Percentiles rank a stretch among this genome's conserved stretches.
These are phyloP conservation scores for Digitonthophagus gazella DNA, from an alignment of 2,888 invertebrate species.

Conservation along the genomic window DNA sequence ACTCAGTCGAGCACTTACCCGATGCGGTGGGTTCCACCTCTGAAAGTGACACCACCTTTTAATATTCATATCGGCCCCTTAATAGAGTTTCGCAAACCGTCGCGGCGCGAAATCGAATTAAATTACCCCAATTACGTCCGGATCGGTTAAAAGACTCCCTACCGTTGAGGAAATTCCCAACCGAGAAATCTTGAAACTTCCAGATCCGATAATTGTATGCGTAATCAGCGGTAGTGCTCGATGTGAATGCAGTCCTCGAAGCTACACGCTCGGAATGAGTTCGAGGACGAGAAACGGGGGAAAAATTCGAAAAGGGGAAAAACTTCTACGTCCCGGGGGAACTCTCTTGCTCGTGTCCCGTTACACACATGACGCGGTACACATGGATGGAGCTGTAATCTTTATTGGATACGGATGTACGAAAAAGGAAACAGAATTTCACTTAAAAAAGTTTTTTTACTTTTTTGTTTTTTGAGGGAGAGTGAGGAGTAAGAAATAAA, in stretches of 20 bases:
- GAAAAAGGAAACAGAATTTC: slow-evolving; percentile 25
- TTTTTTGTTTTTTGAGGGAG: not conserved
- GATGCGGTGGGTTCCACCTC: slow-evolving; percentile 16
- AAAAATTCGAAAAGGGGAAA: not conserved
- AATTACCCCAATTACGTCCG: slow-evolving; percentile 47
- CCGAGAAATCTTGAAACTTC: not conserved
- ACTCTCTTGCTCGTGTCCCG: not conserved
- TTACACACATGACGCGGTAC: slow-evolving; percentile 32
- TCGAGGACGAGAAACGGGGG: slow-evolving; percentile 18
- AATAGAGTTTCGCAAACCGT: slow-evolving; percentile 43
- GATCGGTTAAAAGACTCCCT: slow-evolving; percentile 2
- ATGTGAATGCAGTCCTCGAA: slow-evolving; percentile 39
- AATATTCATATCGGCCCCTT: slow-evolving; percentile 49
- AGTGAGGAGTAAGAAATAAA: too few relatives aligned
- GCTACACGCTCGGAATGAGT: slow-evolving; percentile 14
- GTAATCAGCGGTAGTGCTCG: slow-evolving; percentile 41
- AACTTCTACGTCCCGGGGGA: slow-evolving; percentile 5
- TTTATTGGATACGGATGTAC: slow-evolving; percentile 36
- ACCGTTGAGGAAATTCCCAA: not conserved
- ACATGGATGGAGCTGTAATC: slow-evolving; percentile 34
- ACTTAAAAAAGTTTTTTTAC: slow-evolving; percentile 20
- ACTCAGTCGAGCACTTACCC: slow-evolving; percentile 17
- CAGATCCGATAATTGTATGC: not conserved
- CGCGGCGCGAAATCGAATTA: slow-evolving; percentile 36
- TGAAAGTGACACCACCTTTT: slow-evolving; percentile 40